phyloP scores from a whole-genome alignment of 2,797 vertebrate genomes.

The Myiotriccus ornatus region DNA sequence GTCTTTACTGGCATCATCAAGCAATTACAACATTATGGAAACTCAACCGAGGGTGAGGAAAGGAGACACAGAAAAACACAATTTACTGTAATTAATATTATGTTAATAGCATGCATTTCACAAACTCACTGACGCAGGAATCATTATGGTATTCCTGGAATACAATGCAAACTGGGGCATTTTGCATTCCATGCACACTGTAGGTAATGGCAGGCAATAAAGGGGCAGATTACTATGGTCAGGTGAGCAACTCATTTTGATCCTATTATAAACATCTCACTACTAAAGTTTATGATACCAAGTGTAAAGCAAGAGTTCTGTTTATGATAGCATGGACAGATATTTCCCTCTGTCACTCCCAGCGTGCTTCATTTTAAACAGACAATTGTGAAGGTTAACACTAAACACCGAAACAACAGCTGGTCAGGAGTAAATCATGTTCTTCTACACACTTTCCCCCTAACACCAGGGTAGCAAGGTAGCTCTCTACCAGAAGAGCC shows the following conservation, averaged over 20 bases:
- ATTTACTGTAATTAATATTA: not conserved
- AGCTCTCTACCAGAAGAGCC: not conserved
- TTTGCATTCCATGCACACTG: rapidly evolving
- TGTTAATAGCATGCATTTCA: not conserved
- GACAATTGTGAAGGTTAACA: rapidly evolving
- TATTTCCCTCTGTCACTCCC: not conserved
- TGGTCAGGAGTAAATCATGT: not conserved
- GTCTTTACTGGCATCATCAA: not conserved
- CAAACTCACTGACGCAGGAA: not conserved
- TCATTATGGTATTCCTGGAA: not conserved
- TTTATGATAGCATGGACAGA: not conserved
- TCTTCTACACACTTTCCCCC: not conserved
- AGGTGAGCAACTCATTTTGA: not conserved
- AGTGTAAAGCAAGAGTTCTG: not conserved
- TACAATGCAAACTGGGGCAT: not conserved
- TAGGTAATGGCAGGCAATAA: not conserved
- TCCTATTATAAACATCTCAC: not conserved
- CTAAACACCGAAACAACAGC: not conserved
- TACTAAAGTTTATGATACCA: not conserved
- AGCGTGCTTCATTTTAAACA: not conserved
- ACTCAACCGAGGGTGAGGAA: not conserved
- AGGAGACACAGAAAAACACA: not conserved
- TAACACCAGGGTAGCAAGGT: not conserved
- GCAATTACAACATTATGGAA: not conserved
- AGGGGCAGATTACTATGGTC: not conserved